Base-by-base conservation (phyloP, 2,113 vertebrate species). In the Formicarius rufipectus region DNA sequence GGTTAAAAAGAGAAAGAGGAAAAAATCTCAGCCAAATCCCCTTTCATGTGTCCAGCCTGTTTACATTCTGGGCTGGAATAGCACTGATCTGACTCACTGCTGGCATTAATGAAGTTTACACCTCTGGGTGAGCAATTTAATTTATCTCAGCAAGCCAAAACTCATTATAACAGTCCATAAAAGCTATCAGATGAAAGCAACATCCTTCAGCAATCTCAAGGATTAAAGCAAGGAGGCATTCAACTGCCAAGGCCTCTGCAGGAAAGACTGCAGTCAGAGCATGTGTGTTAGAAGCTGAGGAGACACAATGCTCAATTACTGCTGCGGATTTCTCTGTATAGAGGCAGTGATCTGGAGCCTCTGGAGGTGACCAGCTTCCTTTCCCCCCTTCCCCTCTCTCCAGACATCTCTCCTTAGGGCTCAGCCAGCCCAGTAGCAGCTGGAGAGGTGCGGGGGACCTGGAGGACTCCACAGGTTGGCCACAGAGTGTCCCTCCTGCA, bases 71-170 rank as follows among this genome's bases (percentile, higher is more conserved):
- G 31, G 67, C 78, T 93, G 53, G 87, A 95, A 74, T 85, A 85
- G 74, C 0, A 1, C 71, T 87, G 84, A 87, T 87, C 45, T 91
- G 91, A 85, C 81, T 96, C 62, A 14, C 89, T 69, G 82, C 75
- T 90, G 87, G 67, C 93, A 77, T 87, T 96, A 96, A 96, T 96
- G 93, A 94, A 94, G 91, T 95, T 89, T 96, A 84, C 94, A 96
- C 89, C 71, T 95, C 89, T 94, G 93, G 82, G 42, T 91, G 84
- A 96, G 91, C 91, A 85, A 77, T 91, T 96, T 96, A 79, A 96
- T 96, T 93, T 90, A 94, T 94, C 91, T 95, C 87, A 63, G 93
- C 67, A 83, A 96, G 74, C 78, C 93, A 96, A 85, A 96, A 75
- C 93, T 96, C 93, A 80, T 93, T 96, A 80, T 89, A 91, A 50